A percentile compares a stretch with the other conserved stretches of the same genome.
Conservation (phyloP, 1,140 invertebrate species). For the Pseudachorutes palmiensis region DNA sequence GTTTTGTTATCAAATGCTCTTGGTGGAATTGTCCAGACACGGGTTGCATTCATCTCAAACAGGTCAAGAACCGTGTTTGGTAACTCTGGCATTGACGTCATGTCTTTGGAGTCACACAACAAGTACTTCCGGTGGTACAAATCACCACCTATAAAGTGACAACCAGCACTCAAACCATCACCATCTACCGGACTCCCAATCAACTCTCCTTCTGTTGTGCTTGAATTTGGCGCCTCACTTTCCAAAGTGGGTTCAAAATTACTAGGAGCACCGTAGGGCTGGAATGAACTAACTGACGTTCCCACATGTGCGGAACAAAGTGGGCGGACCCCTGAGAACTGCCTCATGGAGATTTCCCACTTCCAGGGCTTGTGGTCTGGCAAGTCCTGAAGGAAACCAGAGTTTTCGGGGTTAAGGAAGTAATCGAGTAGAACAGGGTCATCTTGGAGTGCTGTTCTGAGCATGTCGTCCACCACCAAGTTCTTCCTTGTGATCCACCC, state of each 20-base stretch:
- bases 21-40: not conserved
- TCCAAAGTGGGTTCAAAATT: not conserved
- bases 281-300: too few relatives aligned
- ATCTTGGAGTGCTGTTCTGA: not conserved
- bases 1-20: not conserved
- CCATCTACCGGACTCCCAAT: not conserved
- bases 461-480: not conserved
- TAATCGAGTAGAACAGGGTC: not conserved
- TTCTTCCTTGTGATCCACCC: not conserved
- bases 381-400: not conserved
- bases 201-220: not conserved
- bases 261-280: too few relatives aligned
- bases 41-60: slow-evolving; percentile 15
- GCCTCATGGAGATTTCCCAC: not conserved
- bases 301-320: not conserved
- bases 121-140: too few relatives aligned
- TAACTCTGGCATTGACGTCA: not conserved
- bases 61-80: slow-evolving; percentile 4
- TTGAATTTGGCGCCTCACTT: not conserved
- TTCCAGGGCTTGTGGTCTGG: too few relatives aligned
- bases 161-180: not conserved
- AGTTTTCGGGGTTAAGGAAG: not conserved
- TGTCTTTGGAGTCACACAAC: not conserved
- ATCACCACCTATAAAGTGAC: too few relatives aligned
- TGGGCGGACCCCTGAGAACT: not conserved